Percentiles rank a stretch among this genome's conserved stretches.
Conservation (phyloP, 2,888 invertebrate species). For the Stictocephala bisonia region DNA sequence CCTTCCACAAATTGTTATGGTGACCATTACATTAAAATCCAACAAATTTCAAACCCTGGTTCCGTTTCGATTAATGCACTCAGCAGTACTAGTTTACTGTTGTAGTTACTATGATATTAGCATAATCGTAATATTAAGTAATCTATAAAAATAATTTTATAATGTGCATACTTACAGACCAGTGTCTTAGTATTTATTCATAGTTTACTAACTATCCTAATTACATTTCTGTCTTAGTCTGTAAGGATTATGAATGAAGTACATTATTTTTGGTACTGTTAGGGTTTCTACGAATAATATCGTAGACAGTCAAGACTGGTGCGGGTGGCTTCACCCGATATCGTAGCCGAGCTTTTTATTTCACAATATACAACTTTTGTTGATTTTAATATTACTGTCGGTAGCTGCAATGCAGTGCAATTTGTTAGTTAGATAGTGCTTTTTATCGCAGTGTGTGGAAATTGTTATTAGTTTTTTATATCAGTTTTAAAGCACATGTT, state of each 20-base stretch:
- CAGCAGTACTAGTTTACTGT: not conserved
- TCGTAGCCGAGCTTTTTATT: slow-evolving; percentile 31
- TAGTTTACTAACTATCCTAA: slow-evolving; percentile 31
- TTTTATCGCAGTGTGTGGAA: slow-evolving; percentile 34
- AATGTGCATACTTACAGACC: slow-evolving; percentile 47
- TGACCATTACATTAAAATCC: no score
- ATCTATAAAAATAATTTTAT: slow-evolving; percentile 38
- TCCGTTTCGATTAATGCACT: slow-evolving; percentile 17
- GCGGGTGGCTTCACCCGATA: slow-evolving; percentile 22
- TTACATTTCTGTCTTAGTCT: slow-evolving; percentile 37
- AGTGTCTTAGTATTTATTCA: slow-evolving; percentile 48
- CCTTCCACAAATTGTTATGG: no score
- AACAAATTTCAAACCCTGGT: no score
- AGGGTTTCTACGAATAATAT: slow-evolving; percentile 19
- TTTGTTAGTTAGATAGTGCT: slow-evolving; percentile 39
- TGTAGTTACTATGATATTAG: slow-evolving; percentile 44
- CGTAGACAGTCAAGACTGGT: slow-evolving; percentile 15
- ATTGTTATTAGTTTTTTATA: slow-evolving; percentile 46
- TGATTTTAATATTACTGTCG: slow-evolving; percentile 27
- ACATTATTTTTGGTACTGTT: slow-evolving; percentile 47
- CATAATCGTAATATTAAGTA: slow-evolving; percentile 30
- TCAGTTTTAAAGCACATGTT: slow-evolving; percentile 41
- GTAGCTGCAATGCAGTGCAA: slow-evolving; percentile 45
- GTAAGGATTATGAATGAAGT: slow-evolving; percentile 44
- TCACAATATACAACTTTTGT: slow-evolving; percentile 27